These are phyloP conservation scores for Amphilophus citrinellus DNA, from an alignment of 2,113 vertebrate genomes.

Conservation along the genomic window DNA sequence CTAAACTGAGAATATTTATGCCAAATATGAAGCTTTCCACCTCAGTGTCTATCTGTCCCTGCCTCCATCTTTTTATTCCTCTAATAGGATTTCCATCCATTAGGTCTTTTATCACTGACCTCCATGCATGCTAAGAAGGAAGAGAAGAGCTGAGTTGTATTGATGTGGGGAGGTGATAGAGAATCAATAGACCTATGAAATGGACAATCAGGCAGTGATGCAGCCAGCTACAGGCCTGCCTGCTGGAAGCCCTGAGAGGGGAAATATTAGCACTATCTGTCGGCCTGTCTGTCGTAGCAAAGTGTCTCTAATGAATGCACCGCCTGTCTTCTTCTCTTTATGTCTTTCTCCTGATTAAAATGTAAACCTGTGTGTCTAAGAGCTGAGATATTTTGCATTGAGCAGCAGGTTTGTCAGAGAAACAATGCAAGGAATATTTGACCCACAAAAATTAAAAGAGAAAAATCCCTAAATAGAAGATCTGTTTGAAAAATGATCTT, in stretches of 20 bases:
- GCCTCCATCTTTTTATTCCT: constrained; percentile 1
- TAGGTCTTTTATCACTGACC: constrained; percentile 59
- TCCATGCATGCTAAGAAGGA: constrained; percentile 66
- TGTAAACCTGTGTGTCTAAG: constrained; percentile 9
- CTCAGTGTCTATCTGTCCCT: not conserved
- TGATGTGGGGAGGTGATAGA: constrained; percentile 60
- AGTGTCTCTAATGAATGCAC: constrained; percentile 64
- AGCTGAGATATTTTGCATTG: not conserved
- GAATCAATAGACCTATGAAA: constrained; percentile 79
- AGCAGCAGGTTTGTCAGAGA: not conserved
- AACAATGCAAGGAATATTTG: not conserved
- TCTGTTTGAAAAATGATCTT: not conserved
- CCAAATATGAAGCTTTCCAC: not conserved
- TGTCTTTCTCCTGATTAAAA: constrained; percentile 33
- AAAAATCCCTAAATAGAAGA: constrained; percentile 2
- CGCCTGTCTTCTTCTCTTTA: constrained; percentile 44
- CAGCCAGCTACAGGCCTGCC: constrained; percentile 1
- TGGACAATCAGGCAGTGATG: constrained; percentile 63
- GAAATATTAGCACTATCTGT: constrained; percentile 41
- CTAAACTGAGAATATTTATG: constrained; percentile 3
- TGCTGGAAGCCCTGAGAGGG: constrained; percentile 38
- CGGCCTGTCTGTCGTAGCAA: constrained; percentile 40
- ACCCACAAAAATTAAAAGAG: not conserved
- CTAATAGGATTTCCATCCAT: constrained; percentile 60
- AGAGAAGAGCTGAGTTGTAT: constrained; percentile 61